Percentiles rank a stretch among this genome's conserved stretches.
These are phyloP conservation scores for Atta texana DNA, from an alignment of 1,140 invertebrate genomes.

Conservation along the genomic window DNA sequence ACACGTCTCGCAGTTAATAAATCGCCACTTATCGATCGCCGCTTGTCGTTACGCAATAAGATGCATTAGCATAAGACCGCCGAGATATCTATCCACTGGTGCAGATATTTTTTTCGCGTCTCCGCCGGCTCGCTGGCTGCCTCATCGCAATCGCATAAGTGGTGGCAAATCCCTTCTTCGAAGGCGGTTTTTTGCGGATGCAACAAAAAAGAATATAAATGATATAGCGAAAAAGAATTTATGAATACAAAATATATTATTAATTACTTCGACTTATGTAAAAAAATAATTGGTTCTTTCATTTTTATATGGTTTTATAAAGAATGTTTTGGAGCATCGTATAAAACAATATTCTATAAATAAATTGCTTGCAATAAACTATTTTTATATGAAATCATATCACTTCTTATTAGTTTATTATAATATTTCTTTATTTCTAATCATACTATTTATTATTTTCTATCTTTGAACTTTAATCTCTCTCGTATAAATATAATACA, in stretches of 20 bases:
- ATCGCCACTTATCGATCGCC: slow-evolving; percentile 58
- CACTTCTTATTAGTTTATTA: neutral
- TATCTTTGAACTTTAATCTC: neutral
- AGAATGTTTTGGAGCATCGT: neutral
- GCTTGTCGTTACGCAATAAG: slow-evolving; percentile 62
- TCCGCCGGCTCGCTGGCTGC: slow-evolving; percentile 20
- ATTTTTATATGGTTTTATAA: neutral
- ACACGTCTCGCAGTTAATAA: slow-evolving; percentile 52
- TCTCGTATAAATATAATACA: neutral
- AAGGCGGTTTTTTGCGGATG: neutral
- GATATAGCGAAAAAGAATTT: neutral
- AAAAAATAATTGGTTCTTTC: neutral
- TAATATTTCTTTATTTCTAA: neutral
- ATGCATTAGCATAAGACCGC: slow-evolving; percentile 59
- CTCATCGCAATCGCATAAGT: slow-evolving; percentile 3
- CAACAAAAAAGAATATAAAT: slow-evolving; percentile 20
- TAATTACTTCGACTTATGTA: neutral
- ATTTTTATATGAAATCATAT: neutral
- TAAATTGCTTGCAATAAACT: neutral
- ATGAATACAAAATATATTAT: slow-evolving; percentile 24
- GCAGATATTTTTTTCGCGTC: slow-evolving; percentile 57
- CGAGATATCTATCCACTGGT: slow-evolving; percentile 53
- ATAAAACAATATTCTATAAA: neutral
- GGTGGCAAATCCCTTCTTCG: neutral
- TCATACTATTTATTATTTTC: neutral